Evolutionary conservation across 2,113 vertebrate species (phyloP), one percentile per base, ranked within the genome.

Genomic region (Scortum barcoo): DNA sequence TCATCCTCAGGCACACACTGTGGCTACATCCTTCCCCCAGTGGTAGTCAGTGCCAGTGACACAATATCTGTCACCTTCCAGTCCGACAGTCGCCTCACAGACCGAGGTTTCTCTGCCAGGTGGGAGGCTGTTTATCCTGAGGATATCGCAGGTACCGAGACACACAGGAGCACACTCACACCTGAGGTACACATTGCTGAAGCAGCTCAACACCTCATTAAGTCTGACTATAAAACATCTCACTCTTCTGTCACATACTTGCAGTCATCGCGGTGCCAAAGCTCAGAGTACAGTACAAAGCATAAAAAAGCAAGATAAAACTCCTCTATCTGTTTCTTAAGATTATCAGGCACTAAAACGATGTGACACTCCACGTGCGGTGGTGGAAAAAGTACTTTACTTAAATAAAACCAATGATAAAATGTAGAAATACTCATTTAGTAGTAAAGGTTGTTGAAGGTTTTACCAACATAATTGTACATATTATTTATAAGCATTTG

Each of bases 91-190:
- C 87, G 88, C 14, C 93, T 95, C 81, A 86, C 93, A 60, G 95
- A 95, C 86, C 80, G 85, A 22, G 95, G 95, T 17, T 96, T 96
- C 87, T 92, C 91, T 48, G 93, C 92, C 66, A 93, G 74, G 72
- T 96, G 95, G 95, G 93, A 96, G 78, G 95, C 93, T 13, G 94
- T 95, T 62, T 92, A 95, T 76, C 93, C 94, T 26, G 94, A 95
- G 73, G 95, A 96, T 79, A 93, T 96, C 46, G 65, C 89, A 88
- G 95, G 96, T 94, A 91, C 87, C 28, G 40, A 83, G 30, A 51
- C 22, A 40, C 38, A 62, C 73, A 78, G 54, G n/a, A 65, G 53
- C 77, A 84, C 76, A 70, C 73, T 68, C 79, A 86, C 80, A 86
- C 67, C 67, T 71, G 40, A 76, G 33, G 65, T 57, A 56, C 68